phyloP scores from a whole-genome alignment of 2,888 invertebrate species.

The Drosophila atripex region DNA sequence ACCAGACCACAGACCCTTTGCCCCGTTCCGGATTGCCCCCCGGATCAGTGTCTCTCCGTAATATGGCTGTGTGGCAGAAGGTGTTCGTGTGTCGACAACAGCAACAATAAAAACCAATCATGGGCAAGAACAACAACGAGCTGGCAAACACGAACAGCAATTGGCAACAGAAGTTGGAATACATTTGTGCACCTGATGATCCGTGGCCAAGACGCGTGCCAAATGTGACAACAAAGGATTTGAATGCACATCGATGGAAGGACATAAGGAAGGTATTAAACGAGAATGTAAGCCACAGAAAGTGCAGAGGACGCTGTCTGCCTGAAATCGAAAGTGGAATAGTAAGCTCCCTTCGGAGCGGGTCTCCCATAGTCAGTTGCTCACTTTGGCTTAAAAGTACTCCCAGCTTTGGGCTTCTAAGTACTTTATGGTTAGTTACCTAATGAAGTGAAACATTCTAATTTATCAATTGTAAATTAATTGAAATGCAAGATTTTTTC shows the following conservation, averaged over 20 bases:
- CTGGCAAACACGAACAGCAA: constrained; percentile 20
- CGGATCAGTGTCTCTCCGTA: constrained; percentile 48
- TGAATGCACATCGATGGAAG: constrained; percentile 38
- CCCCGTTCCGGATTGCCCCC: constrained; percentile 13
- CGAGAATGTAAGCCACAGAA: not conserved
- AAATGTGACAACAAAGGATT: constrained; percentile 68
- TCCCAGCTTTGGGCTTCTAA: not conserved
- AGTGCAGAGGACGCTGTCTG: constrained; percentile 25
- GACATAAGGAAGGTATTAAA: constrained; percentile 25
- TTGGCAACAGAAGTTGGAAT: constrained; percentile 35
- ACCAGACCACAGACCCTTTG: constrained; percentile 1
- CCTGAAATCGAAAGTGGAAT: constrained; percentile 43
- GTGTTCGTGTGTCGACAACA: constrained; percentile 68
- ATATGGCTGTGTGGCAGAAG: constrained; percentile 41
- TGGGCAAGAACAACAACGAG: constrained; percentile 45
- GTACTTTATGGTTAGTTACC: not conserved
- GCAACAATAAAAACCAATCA: constrained; percentile 76
- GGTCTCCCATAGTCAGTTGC: not conserved
- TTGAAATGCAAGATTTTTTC: not conserved
- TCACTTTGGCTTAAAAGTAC: constrained; percentile 19
- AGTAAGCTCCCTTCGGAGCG: constrained; percentile 6
- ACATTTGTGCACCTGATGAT: constrained; percentile 67
- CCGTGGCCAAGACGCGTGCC: constrained; percentile 69
- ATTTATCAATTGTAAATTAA: not conserved
- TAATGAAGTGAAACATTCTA: not conserved